Conservation (phyloP, 2,797 vertebrate species). For the Melanogrammus aeglefinus region DNA sequence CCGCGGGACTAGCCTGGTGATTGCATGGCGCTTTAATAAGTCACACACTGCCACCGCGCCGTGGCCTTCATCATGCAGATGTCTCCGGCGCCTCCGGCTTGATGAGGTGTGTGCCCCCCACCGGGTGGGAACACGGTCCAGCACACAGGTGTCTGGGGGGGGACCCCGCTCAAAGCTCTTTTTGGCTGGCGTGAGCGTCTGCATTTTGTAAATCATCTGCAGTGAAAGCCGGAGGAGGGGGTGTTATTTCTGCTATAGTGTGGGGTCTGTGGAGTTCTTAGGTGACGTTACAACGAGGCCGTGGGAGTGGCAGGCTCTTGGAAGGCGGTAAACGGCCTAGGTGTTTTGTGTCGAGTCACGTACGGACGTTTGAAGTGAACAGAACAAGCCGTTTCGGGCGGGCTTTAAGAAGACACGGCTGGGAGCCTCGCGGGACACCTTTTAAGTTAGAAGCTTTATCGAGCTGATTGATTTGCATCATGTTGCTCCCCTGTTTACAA, state of each 20-base stretch:
- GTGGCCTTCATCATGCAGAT: slow-evolving; percentile 63
- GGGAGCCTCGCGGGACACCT: slow-evolving; percentile 35
- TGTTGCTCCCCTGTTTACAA: slow-evolving; percentile 45
- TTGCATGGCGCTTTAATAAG: slow-evolving; percentile 73
- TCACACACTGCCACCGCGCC: slow-evolving; percentile 57
- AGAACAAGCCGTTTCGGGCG: slow-evolving; percentile 46
- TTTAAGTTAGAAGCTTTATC: slow-evolving; percentile 55
- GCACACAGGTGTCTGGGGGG: slow-evolving; percentile 28
- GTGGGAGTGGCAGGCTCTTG: not conserved
- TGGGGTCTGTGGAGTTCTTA: not conserved
- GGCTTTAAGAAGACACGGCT: slow-evolving; percentile 40
- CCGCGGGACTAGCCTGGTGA: slow-evolving; percentile 64
- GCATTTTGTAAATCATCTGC: not conserved
- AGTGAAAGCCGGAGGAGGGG: not conserved
- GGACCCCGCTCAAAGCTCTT: too few relatives aligned
- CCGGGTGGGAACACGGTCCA: slow-evolving; percentile 46
- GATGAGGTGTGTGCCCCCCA: slow-evolving; percentile 28
- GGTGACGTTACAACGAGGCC: not conserved
- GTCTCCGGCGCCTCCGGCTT: slow-evolving; percentile 44
- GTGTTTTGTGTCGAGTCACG: slow-evolving; percentile 51
- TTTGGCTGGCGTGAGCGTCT: not conserved
- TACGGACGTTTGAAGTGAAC: slow-evolving; percentile 50
- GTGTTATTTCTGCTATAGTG: not conserved
- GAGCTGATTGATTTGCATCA: slow-evolving; percentile 23
- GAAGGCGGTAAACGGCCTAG: slow-evolving; percentile 44